Conservation (phyloP, 2,113 vertebrate genomes). For the Marmota monax region DNA sequence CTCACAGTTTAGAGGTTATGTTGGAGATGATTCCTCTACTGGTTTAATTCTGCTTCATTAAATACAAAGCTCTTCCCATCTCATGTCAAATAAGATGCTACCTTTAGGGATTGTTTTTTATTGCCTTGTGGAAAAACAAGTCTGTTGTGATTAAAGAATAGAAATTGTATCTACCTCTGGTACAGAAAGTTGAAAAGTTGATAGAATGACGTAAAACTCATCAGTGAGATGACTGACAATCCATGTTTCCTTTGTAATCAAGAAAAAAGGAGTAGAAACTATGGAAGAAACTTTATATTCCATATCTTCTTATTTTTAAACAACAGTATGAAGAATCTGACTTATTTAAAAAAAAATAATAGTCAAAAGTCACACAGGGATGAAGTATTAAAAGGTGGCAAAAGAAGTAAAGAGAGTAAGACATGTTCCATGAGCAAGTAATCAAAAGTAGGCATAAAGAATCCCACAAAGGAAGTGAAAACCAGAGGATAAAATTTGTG, state of each 20-base stretch:
- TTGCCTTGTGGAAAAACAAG: conserved; percentile 27
- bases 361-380: background rate
- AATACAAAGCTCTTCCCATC: background rate
- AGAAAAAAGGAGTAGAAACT: background rate
- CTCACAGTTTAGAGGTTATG: background rate
- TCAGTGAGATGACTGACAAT: background rate
- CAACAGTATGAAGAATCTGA: background rate
- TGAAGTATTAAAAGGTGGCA: background rate
- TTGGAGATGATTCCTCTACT: background rate
- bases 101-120: conserved; percentile 54
- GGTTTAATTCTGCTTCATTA: conserved; percentile 55
- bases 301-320: conserved; percentile 17
- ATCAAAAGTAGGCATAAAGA: background rate
- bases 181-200: background rate
- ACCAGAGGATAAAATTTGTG: background rate
- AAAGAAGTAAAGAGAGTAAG: conserved; percentile 8
- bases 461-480: background rate
- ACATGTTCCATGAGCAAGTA: background rate
- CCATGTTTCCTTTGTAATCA: conserved; percentile 43
- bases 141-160: conserved; percentile 53
- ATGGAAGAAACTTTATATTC: background rate
- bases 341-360: conserved; percentile 59
- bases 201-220: conserved; percentile 30
- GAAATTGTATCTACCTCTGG: background rate
- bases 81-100: background rate